These are phyloP conservation scores for Parthenolecanium corni DNA, from an alignment of 2,888 invertebrate species.

Conservation along the genomic window DNA sequence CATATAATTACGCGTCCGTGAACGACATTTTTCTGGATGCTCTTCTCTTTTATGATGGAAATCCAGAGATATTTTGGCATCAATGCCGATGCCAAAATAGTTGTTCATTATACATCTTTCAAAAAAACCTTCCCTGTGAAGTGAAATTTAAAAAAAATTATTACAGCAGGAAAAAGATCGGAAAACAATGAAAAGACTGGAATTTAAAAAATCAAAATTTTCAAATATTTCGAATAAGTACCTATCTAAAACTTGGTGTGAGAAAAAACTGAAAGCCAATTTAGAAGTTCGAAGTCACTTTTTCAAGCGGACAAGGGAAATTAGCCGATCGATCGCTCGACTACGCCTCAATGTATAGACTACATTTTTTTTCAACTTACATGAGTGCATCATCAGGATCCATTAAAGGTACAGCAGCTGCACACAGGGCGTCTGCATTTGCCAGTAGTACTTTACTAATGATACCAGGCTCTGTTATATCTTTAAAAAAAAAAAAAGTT, in stretches of 20 bases:
- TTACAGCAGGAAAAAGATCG: too few relatives aligned
- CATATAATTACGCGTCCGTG: slow-evolving; percentile 89
- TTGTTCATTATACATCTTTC: slow-evolving; percentile 98
- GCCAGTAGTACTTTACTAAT: slow-evolving; percentile 90
- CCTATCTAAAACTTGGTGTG: too few relatives aligned
- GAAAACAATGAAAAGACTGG: too few relatives aligned
- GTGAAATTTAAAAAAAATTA: too few relatives aligned
- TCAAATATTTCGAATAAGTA: too few relatives aligned
- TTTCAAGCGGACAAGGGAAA: too few relatives aligned
- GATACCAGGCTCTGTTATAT: slow-evolving; percentile 65
- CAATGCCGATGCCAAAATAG: slow-evolving; percentile 95
- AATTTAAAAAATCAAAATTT: too few relatives aligned
- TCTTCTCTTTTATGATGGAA: slow-evolving; percentile 95
- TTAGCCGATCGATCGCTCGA: too few relatives aligned
- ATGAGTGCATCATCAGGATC: slow-evolving; percentile 78
- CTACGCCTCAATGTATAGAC: too few relatives aligned
- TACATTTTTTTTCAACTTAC: slow-evolving; percentile 39
- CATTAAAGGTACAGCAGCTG: slow-evolving; percentile 90
- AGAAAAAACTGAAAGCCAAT: too few relatives aligned
- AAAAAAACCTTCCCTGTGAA: slow-evolving; percentile 63
- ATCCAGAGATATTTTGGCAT: slow-evolving; percentile 92
- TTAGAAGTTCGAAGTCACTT: too few relatives aligned
- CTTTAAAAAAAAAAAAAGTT: too few relatives aligned
- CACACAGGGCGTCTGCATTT: slow-evolving; percentile 91
- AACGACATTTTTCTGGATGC: slow-evolving; percentile 90